A percentile compares a stretch with the other conserved stretches of the same genome.
Evolutionary conservation across 2,888 invertebrate species (phyloP).

Genomic region (Epinotia ramella): DNA sequence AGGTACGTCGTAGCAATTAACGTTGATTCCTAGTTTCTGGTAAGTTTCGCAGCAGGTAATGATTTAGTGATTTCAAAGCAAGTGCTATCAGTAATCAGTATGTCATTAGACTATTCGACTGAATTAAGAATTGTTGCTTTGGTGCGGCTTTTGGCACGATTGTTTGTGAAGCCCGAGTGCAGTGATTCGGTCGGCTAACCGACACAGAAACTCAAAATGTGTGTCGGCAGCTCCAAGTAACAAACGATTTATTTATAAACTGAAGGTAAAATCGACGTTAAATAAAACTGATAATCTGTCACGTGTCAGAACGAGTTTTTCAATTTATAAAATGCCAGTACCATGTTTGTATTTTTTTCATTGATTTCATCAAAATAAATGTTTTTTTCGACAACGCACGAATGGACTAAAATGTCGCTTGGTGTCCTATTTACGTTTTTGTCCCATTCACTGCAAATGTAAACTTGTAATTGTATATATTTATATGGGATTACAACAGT

Average conservation of each 20-base stretch:
- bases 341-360: no score
- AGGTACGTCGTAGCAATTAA: background rate
- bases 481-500: no score
- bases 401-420: no score
- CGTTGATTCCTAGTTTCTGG: background rate
- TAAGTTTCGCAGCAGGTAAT: background rate
- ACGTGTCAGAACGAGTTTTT: background rate
- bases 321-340: no score
- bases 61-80: slow-evolving; percentile 7
- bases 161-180: slow-evolving; percentile 23
- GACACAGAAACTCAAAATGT: slow-evolving; percentile 5
- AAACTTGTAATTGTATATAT: no score
- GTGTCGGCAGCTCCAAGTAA: background rate
- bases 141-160: slow-evolving; percentile 12
- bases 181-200: slow-evolving; percentile 1
- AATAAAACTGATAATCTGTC: no score
- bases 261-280: background rate
- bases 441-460: no score
- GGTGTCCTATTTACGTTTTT: no score
- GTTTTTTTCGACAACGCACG: no score
- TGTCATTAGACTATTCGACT: slow-evolving; percentile 9
- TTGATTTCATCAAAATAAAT: no score
- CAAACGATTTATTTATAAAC: background rate
- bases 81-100: background rate
- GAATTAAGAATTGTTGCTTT: slow-evolving; percentile 29